phyloP scores from a whole-genome alignment of 2,888 invertebrate genomes.

The Pantelozetes paolii region DNA sequence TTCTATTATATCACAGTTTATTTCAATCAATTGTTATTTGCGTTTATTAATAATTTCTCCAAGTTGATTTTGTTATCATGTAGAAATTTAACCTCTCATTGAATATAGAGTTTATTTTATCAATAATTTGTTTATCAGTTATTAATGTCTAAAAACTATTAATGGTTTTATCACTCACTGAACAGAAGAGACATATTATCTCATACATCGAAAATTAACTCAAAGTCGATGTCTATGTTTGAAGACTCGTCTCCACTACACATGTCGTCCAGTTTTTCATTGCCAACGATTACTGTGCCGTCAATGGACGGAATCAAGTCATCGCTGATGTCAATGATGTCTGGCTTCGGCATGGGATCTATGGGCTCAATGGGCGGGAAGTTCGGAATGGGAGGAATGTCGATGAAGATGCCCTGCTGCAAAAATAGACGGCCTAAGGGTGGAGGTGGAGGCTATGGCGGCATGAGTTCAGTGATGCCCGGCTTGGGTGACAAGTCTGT shows the following conservation, averaged over 20 bases:
- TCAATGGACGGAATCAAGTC: conserved; percentile 14
- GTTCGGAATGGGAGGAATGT: neutral
- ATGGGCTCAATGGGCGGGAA: neutral
- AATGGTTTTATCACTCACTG: too few relatives aligned
- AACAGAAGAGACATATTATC: neutral
- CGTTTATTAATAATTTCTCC: too few relatives aligned
- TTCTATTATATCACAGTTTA: too few relatives aligned
- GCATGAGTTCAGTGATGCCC: conserved; percentile 33
- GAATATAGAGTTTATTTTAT: too few relatives aligned
- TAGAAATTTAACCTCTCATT: too few relatives aligned
- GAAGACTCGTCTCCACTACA: neutral
- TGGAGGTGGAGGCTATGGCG: conserved; percentile 28
- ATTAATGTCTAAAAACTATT: too few relatives aligned
- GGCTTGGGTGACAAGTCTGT: conserved; percentile 33
- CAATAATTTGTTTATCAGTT: too few relatives aligned
- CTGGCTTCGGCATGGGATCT: neutral
- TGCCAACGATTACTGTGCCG: neutral
- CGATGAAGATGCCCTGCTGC: conserved; percentile 20
- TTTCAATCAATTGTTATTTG: too few relatives aligned
- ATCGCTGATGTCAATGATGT: conserved; percentile 12
- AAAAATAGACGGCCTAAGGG: conserved; percentile 4
- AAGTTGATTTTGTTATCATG: too few relatives aligned
- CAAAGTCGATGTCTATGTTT: neutral
- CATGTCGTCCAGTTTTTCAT: neutral
- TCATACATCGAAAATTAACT: neutral